Evolutionary conservation across 1,140 invertebrate genomes (phyloP), one percentile per base, ranked within the genome.

Genomic region (Venustaconcha ellipsiformis): DNA sequence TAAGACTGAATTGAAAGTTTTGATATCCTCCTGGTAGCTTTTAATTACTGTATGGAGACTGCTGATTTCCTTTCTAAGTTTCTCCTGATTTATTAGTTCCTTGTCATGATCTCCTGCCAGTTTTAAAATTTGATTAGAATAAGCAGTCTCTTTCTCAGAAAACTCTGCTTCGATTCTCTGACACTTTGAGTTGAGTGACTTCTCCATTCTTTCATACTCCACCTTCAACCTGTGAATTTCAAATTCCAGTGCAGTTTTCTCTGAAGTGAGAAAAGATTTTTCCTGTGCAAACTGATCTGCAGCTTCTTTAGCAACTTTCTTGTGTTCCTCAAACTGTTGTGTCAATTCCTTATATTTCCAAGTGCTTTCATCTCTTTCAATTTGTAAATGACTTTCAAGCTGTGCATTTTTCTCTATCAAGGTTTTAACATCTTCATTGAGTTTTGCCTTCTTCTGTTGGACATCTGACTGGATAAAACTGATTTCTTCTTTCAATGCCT

Each of bases 401-500:
- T 76, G 37, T 37, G 37, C 37, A 37, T 37, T 37, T 37, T 8
- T 37, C 37, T 37, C 37, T 37, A 37, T 37, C 37, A 37, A 37
- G 37, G 8, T 58, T 70, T 68, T 30, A 14, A 70, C 48, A 17
- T 20, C 70, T 18, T 64, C 66, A 6, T 23, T 55, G 58, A 48
- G 15, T 48, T 20, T 70, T 20, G 60, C 59, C 26, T 69, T 71
- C 63, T 71, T 64, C 57, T 67, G 30, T 20, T 72, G 56, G 6
- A 23, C n/a, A 2, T 72, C 20, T 20, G 30, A 56, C n/a, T 14
- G 20, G 20, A 17, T 3, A 37, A 79, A 30, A n/a, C 75, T 70
- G 37, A 66, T 37, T 18, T 80, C 67, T 17, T 78, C 63, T 67
- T 67, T 77, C 12, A 58, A 70, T 30, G 73, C 78, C 15, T 76